A percentile compares a stretch with the other conserved stretches of the same genome.
These are phyloP conservation scores for Sander vitreus DNA, from an alignment of 2,113 vertebrate species.

Conservation along the genomic window DNA sequence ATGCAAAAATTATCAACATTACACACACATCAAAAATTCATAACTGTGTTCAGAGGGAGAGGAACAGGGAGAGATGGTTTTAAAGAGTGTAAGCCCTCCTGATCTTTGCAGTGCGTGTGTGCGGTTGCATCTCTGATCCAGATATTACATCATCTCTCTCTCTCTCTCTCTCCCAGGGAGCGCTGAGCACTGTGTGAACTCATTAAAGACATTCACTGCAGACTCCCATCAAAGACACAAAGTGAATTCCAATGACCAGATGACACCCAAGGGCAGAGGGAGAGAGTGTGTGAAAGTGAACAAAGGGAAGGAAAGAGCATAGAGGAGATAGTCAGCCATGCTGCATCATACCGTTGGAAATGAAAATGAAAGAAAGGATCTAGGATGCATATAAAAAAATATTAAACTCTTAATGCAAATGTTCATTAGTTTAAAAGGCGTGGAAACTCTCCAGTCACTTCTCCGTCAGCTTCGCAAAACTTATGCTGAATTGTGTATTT, in stretches of 20 bases:
- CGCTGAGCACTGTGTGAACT: slow-evolving; percentile 34
- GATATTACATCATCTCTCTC: slow-evolving; percentile 65
- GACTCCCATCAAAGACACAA: slow-evolving; percentile 44
- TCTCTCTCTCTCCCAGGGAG: slow-evolving; percentile 48
- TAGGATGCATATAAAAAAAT: background rate
- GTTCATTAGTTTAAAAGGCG: background rate
- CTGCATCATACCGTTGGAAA: background rate
- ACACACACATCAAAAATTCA: too few species aligned
- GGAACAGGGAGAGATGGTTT: background rate
- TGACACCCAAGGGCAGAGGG: slow-evolving; percentile 29
- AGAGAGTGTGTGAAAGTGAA: slow-evolving; percentile 17
- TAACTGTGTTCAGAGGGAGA: background rate
- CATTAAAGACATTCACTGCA: slow-evolving; percentile 55
- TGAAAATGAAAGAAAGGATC: background rate
- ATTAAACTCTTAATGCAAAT: background rate
- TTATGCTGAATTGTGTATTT: too few species aligned
- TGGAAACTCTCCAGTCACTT: too few species aligned
- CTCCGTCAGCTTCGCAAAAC: too few species aligned
- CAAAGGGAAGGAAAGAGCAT: slow-evolving; percentile 23
- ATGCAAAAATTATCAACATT: too few species aligned
- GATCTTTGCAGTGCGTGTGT: background rate
- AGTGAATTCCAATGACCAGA: slow-evolving; percentile 51
- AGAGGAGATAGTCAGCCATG: background rate
- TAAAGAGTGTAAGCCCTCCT: background rate
- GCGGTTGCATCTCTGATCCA: slow-evolving; percentile 55